Conservation (phyloP, 23 tunicate species). For the Oikopleura dioica region DNA sequence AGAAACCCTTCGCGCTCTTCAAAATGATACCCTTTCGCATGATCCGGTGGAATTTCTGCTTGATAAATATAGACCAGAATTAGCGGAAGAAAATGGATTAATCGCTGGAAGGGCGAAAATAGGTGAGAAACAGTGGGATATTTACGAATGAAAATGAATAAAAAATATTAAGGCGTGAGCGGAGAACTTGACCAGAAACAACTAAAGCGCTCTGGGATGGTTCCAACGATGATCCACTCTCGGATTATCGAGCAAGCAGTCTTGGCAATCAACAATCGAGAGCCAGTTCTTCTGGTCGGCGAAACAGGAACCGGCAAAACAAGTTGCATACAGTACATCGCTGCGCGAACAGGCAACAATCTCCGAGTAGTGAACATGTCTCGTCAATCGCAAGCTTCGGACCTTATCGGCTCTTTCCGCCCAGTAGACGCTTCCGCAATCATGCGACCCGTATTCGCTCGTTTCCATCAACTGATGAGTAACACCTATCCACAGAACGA, state of each 20-base stretch:
- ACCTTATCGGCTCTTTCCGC: background rate
- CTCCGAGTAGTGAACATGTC: conserved; percentile 91
- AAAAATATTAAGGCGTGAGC: no score
- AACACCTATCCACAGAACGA: background rate
- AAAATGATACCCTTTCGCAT: background rate
- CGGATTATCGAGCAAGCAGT: background rate
- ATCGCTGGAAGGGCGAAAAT: background rate
- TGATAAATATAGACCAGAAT: background rate
- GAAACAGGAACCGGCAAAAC: conserved; percentile 98
- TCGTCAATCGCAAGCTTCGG: conserved; percentile 30
- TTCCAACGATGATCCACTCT: background rate
- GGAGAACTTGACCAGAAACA: background rate
- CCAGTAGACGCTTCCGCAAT: background rate
- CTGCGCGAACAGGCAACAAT: conserved; percentile 24
- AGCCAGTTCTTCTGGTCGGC: conserved; percentile 73
- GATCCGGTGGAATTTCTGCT: background rate
- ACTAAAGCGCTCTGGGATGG: background rate
- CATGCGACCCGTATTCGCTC: background rate
- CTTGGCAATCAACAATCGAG: background rate
- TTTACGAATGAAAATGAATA: no score
- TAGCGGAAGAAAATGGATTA: background rate
- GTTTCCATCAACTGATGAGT: background rate
- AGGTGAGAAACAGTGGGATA: no score
- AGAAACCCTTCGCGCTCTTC: background rate
- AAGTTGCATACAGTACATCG: conserved; percentile 37